These are phyloP conservation scores for Paracyprichromis sp. DNA, from an alignment of 2,113 vertebrate genomes.

Conservation along the genomic window DNA sequence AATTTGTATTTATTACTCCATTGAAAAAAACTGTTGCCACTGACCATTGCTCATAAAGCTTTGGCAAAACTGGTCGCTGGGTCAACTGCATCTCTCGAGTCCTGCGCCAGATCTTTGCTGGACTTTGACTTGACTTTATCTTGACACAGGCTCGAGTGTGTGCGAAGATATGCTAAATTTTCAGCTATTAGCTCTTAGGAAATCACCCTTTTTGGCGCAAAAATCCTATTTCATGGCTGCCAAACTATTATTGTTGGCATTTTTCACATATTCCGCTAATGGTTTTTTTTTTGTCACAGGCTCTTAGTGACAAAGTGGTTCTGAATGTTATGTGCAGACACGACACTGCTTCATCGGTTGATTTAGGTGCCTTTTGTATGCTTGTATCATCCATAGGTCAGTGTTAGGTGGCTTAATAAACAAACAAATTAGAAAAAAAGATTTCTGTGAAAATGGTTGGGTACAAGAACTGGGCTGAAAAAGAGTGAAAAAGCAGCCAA, in stretches of 20 bases:
- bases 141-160: neutral
- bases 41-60: neutral
- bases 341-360: neutral
- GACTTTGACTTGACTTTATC: neutral
- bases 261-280: neutral
- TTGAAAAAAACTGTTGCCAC: neutral
- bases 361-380: neutral
- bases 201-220: neutral
- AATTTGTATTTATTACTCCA: neutral
- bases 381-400: neutral
- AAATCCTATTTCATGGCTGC: neutral
- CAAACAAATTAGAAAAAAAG: neutral
- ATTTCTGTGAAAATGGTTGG: neutral
- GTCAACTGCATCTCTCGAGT: neutral
- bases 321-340: neutral
- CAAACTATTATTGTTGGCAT: neutral
- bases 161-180: neutral
- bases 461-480: neutral
- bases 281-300: rapidly evolving
- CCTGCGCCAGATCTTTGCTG: neutral
- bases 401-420: neutral
- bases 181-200: neutral
- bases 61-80: neutral
- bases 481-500: neutral
- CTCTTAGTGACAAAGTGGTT: neutral